These are phyloP conservation scores for Lamellibrachia satsuma DNA, from an alignment of 2,888 invertebrate genomes.

Conservation along the genomic window DNA sequence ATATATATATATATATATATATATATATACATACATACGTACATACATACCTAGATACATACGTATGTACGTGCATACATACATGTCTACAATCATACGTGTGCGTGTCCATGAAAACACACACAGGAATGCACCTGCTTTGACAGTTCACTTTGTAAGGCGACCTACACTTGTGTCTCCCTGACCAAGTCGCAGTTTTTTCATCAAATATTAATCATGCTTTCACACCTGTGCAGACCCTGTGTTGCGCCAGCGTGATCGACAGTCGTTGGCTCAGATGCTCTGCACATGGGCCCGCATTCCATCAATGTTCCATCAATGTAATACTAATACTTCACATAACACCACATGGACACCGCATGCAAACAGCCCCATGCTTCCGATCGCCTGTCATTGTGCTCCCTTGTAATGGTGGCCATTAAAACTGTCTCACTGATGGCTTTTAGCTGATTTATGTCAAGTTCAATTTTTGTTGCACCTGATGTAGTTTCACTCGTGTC, in stretches of 20 bases:
- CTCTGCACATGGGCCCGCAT: neutral
- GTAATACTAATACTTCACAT: neutral
- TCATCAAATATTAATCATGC: neutral
- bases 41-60: neutral
- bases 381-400: neutral
- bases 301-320: neutral
- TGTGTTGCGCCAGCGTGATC: neutral
- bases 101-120: neutral
- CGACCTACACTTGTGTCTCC: neutral
- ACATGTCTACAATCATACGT: neutral
- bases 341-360: neutral
- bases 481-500: neutral
- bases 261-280: neutral
- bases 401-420: neutral
- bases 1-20: too few species aligned
- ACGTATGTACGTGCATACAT: neutral
- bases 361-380: neutral
- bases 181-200: neutral
- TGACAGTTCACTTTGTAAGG: neutral
- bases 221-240: neutral
- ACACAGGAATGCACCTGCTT: neutral
- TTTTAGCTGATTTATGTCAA: conserved; percentile 1
- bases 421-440: neutral
- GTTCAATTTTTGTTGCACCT: neutral
- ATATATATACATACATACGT: neutral